Conservation (phyloP, 2,797 vertebrate genomes). For the Luscinia luscinia region DNA sequence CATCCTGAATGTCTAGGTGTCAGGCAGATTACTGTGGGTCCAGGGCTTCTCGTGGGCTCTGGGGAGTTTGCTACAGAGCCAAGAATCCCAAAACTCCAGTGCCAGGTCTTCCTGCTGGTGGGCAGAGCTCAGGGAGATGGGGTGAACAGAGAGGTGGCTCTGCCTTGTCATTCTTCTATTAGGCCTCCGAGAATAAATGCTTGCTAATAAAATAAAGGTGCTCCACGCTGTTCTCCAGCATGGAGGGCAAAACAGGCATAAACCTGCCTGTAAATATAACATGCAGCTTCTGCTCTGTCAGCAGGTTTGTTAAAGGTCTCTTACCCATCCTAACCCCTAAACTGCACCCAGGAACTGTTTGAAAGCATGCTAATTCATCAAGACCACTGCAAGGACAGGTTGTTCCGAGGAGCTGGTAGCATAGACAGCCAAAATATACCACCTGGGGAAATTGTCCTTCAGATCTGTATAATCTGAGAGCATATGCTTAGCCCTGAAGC, state of each 20-base stretch:
- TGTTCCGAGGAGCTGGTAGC: neutral
- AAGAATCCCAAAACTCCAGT: neutral
- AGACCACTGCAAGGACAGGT: neutral
- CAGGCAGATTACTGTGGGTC: neutral
- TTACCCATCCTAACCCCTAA: neutral
- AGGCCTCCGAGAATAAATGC: neutral
- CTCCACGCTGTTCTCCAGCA: accelerated
- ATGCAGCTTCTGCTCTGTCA: neutral
- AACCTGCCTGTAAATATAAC: neutral
- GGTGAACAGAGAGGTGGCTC: neutral
- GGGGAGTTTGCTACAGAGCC: neutral
- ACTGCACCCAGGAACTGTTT: neutral
- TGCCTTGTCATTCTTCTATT: neutral
- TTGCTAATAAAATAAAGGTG: neutral
- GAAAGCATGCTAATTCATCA: neutral
- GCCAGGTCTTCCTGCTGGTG: accelerated
- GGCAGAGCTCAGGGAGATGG: neutral
- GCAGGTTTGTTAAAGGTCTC: neutral
- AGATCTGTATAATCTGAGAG: neutral
- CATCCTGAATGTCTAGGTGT: neutral
- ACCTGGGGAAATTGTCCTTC: neutral
- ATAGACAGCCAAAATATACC: neutral
- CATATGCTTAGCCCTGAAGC: neutral
- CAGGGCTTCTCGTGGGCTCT: neutral
- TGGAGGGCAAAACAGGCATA: neutral